phyloP scores from a whole-genome alignment of 2,797 vertebrate species.

The Pitangus sulphuratus region DNA sequence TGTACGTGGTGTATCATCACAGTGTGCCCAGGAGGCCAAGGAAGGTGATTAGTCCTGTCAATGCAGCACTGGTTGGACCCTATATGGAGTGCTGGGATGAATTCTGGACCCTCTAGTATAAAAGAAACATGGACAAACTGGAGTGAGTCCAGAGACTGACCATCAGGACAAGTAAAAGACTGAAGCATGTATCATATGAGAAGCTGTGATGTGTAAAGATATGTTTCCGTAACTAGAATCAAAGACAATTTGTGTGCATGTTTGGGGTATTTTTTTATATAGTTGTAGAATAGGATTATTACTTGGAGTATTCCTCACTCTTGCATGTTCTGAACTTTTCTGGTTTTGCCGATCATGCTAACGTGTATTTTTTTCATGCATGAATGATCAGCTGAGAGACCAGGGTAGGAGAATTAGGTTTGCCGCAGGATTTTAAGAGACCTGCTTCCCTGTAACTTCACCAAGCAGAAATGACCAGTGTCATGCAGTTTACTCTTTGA shows the following conservation, averaged over 20 bases:
- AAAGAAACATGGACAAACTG: neutral
- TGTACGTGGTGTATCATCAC: neutral
- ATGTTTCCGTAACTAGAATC: neutral
- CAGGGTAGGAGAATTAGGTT: neutral
- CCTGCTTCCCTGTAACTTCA: accelerated
- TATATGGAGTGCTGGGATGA: neutral
- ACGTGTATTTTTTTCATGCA: neutral
- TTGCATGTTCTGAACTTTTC: neutral
- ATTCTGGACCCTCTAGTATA: neutral
- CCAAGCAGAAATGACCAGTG: neutral
- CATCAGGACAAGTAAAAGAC: neutral
- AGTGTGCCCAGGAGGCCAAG: neutral
- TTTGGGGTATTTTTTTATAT: no score
- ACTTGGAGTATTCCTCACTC: neutral
- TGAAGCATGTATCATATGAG: neutral
- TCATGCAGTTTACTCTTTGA: neutral
- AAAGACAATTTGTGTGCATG: neutral
- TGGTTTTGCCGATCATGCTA: neutral
- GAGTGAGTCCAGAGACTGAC: neutral
- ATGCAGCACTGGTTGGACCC: neutral
- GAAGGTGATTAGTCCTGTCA: neutral
- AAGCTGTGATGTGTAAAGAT: neutral
- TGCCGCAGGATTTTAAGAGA: neutral
- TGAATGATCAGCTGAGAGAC: neutral
- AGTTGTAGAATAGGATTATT: neutral